Evolutionary conservation across 2,797 vertebrate genomes (phyloP).

Genomic region (Hypotaenidia philippensis): DNA sequence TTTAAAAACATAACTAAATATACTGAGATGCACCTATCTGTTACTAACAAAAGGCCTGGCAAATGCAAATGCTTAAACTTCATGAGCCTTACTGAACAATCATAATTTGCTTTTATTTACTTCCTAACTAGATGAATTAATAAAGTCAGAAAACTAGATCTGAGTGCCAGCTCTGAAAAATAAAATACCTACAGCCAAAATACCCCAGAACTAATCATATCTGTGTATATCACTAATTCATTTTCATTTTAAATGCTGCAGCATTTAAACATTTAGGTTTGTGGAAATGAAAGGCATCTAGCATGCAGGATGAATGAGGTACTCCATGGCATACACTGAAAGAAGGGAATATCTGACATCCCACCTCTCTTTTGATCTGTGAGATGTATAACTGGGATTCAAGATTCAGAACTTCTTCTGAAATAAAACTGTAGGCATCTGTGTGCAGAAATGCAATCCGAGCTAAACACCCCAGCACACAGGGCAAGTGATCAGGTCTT

Average conservation of each 20-base stretch:
- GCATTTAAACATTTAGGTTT: not conserved
- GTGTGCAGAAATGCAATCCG: not conserved
- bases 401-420: not conserved
- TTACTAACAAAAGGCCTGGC: not conserved
- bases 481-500: not conserved
- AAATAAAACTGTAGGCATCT: not conserved
- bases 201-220: not conserved
- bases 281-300: not conserved
- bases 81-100: not conserved
- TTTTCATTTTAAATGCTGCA: not conserved
- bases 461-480: not conserved
- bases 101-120: not conserved
- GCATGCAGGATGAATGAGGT: not conserved
- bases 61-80: not conserved
- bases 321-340: not conserved
- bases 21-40: not conserved
- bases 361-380: not conserved
- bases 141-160: not conserved
- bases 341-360: not conserved
- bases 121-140: not conserved
- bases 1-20: not conserved
- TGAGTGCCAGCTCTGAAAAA: not conserved
- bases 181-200: rapidly evolving
- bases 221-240: not conserved
- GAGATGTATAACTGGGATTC: not conserved